phyloP scores from a whole-genome alignment of 1,140 invertebrate species.

The Sycophaga agraensis region DNA sequence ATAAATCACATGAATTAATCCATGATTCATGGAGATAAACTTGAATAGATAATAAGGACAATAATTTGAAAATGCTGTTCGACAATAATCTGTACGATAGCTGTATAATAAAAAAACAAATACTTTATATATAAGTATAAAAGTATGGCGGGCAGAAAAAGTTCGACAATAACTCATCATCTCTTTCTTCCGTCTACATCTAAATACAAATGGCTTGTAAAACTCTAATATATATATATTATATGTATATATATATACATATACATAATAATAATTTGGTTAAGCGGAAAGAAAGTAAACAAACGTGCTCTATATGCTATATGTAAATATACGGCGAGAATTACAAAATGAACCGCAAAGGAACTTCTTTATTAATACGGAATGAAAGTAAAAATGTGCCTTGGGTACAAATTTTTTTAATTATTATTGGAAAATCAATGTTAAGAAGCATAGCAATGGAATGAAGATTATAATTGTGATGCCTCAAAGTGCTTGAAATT shows the following conservation, averaged over 20 bases:
- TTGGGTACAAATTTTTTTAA: conserved; percentile 46
- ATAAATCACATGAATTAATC: no score
- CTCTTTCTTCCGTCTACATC: conserved; percentile 1
- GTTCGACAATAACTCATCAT: conserved; percentile 8
- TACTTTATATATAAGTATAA: conserved; percentile 16
- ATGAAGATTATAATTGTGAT: no score
- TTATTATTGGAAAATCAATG: neutral
- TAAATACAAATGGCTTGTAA: neutral
- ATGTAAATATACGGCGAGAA: conserved; percentile 19
- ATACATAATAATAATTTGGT: neutral
- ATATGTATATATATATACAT: neutral
- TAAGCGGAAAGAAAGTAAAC: neutral
- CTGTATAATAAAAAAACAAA: conserved; percentile 22
- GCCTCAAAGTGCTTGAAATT: no score
- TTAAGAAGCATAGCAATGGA: neutral
- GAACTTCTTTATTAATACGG: conserved; percentile 37
- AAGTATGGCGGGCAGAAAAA: conserved; percentile 18
- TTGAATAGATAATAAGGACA: conserved; percentile 40
- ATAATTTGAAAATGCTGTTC: conserved; percentile 53
- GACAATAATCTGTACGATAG: conserved; percentile 54
- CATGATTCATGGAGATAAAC: conserved; percentile 32
- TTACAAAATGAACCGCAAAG: conserved; percentile 21
- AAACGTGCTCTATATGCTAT: neutral
- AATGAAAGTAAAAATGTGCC: conserved; percentile 59
- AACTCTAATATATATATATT: neutral